These are phyloP conservation scores for Ditylenchus dipsaci DNA, from an alignment of 1,140 invertebrate species.

Conservation along the genomic window DNA sequence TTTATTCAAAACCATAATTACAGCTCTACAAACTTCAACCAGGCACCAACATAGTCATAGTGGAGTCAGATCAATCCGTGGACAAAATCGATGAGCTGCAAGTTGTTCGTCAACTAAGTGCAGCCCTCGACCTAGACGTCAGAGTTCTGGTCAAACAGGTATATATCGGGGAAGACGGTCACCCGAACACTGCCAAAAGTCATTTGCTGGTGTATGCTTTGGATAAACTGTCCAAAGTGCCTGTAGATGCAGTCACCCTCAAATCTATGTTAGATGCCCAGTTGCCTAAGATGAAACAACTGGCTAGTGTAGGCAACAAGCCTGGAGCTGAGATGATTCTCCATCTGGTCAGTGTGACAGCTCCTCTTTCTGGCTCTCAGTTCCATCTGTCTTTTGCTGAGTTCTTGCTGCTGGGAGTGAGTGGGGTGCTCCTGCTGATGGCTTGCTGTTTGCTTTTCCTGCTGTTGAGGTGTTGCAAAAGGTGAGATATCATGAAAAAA, in stretches of 20 bases:
- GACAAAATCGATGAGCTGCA: constrained; percentile 38
- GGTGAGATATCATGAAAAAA: constrained; percentile 4
- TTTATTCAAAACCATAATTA: too few species aligned
- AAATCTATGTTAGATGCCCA: constrained; percentile 1
- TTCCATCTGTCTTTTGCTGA: background rate
- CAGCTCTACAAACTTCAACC: constrained; percentile 47
- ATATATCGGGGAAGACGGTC: constrained; percentile 41
- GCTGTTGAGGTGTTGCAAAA: constrained; percentile 41
- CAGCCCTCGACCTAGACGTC: constrained; percentile 29
- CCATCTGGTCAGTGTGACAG: background rate
- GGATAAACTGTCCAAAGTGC: constrained; percentile 31
- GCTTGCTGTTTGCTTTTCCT: constrained; percentile 28
- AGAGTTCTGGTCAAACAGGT: constrained; percentile 45
- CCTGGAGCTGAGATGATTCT: background rate
- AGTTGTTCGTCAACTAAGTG: constrained; percentile 29
- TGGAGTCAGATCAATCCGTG: constrained; percentile 30
- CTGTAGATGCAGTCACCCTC: background rate
- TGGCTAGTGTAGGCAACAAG: background rate
- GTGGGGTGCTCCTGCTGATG: constrained; percentile 21
- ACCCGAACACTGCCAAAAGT: constrained; percentile 28
- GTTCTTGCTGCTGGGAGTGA: constrained; percentile 2
- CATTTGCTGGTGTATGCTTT: constrained; percentile 52
- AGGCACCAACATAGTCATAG: constrained; percentile 44
- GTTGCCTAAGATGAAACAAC: background rate
- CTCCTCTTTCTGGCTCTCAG: background rate